phyloP scores from a whole-genome alignment of 2,797 vertebrate species.

The Sarcoramphus papa region DNA sequence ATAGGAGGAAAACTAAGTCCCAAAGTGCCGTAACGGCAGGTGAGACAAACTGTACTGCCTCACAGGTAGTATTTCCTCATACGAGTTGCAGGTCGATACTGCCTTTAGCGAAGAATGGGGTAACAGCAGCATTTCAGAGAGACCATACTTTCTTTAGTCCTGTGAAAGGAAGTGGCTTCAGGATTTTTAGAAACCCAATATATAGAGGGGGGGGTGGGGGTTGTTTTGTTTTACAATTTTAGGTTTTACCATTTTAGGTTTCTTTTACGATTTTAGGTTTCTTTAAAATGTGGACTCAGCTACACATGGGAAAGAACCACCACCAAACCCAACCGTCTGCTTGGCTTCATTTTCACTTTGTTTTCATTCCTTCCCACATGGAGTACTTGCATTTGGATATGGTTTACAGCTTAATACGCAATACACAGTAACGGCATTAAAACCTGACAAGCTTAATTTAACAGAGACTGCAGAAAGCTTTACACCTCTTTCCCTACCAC shows the following conservation, averaged over 20 bases:
- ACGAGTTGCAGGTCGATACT: background rate
- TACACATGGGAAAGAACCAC: background rate
- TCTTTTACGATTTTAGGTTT: background rate
- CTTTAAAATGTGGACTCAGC: background rate
- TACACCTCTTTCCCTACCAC: background rate
- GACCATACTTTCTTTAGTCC: background rate
- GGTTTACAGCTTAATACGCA: background rate
- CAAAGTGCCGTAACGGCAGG: background rate
- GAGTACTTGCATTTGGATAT: background rate
- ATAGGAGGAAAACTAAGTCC: background rate
- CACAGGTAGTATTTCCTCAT: background rate
- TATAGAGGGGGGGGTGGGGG: too few species aligned
- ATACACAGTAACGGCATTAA: background rate
- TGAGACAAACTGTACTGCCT: background rate
- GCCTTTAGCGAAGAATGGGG: background rate
- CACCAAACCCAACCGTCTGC: background rate
- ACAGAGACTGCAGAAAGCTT: background rate
- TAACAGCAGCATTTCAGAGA: background rate
- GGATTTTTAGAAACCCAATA: background rate
- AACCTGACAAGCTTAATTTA: background rate
- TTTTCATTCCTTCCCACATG: background rate
- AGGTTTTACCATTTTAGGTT: background rate
- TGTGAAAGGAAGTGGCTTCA: background rate
- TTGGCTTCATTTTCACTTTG: background rate
- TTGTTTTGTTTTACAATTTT: background rate